These are phyloP conservation scores for Cygnus olor DNA, from an alignment of 2,797 vertebrate genomes.

Conservation along the genomic window DNA sequence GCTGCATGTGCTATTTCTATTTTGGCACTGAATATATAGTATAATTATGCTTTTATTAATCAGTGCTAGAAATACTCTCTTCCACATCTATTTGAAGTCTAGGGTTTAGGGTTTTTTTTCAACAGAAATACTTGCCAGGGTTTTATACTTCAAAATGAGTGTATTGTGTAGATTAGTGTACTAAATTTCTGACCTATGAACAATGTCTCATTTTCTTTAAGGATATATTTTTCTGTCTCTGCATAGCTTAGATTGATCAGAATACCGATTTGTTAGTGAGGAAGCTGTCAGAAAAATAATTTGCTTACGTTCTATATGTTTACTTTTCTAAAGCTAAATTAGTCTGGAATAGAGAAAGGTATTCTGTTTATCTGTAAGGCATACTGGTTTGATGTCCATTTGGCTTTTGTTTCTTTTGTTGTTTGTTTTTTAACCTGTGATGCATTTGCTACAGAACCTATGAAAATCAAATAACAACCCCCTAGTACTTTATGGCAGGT, in stretches of 20 bases:
- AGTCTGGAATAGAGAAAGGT: background rate
- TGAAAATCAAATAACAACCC: background rate
- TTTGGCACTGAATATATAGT: slow-evolving; percentile 39
- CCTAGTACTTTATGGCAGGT: background rate
- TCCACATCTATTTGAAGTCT: slow-evolving; percentile 33
- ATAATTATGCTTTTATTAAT: slow-evolving; percentile 68
- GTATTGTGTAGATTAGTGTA: background rate
- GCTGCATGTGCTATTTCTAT: slow-evolving; percentile 39
- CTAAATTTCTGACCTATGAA: background rate
- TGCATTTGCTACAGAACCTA: background rate
- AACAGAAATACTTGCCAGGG: background rate
- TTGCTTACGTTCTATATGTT: background rate
- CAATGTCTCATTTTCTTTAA: background rate
- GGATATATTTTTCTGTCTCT: background rate
- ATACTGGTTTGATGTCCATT: background rate
- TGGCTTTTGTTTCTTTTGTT: background rate
- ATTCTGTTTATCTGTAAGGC: background rate
- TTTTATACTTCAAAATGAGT: slow-evolving; percentile 3
- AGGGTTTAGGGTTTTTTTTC: background rate
- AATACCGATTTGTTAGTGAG: background rate
- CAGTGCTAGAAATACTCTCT: slow-evolving; percentile 41
- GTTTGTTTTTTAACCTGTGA: background rate
- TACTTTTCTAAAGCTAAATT: background rate
- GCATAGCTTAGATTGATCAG: background rate
- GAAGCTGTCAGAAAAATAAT: background rate